Conservation (phyloP, 1,140 invertebrate genomes). For the Drosophila azteca region DNA sequence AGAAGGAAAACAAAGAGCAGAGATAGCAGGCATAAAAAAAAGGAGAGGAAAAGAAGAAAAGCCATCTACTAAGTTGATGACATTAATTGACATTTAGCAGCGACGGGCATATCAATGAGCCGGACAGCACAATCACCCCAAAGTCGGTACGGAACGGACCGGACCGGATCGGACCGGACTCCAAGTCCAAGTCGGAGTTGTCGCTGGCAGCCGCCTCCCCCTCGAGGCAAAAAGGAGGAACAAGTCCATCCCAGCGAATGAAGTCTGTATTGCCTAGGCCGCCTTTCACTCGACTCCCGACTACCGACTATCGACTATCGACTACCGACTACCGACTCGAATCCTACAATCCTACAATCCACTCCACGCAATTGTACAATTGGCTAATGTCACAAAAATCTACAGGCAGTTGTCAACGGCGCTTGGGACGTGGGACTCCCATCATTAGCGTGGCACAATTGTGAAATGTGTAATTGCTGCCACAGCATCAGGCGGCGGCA, state of each 20-base stretch:
- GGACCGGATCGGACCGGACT: too few relatives aligned
- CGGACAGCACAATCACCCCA: slow-evolving; percentile 79
- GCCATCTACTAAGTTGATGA: slow-evolving; percentile 68
- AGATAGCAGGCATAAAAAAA: slow-evolving; percentile 20
- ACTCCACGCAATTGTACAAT: slow-evolving; percentile 77
- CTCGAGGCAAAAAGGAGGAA: background rate
- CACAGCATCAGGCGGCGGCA: slow-evolving; percentile 48
- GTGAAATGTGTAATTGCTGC: slow-evolving; percentile 81
- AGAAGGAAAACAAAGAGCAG: slow-evolving; percentile 17
- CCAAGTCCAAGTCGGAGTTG: slow-evolving; percentile 31
- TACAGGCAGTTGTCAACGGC: slow-evolving; percentile 75
- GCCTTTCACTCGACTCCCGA: slow-evolving; percentile 62
- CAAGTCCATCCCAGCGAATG: slow-evolving; percentile 32
- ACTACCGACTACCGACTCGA: background rate
- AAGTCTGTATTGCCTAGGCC: slow-evolving; percentile 53
- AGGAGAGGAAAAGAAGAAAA: slow-evolving; percentile 14
- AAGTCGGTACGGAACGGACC: slow-evolving; percentile 11
- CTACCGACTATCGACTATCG: too few relatives aligned
- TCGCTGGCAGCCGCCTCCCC: slow-evolving; percentile 3
- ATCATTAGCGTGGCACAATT: slow-evolving; percentile 82
- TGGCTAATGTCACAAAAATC: slow-evolving; percentile 78
- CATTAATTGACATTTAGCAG: slow-evolving; percentile 82
- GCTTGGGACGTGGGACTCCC: slow-evolving; percentile 76
- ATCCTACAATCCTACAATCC: slow-evolving; percentile 1
- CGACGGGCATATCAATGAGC: slow-evolving; percentile 78